Conservation (phyloP, 2,888 invertebrate genomes). For the Pandemis corylana region DNA sequence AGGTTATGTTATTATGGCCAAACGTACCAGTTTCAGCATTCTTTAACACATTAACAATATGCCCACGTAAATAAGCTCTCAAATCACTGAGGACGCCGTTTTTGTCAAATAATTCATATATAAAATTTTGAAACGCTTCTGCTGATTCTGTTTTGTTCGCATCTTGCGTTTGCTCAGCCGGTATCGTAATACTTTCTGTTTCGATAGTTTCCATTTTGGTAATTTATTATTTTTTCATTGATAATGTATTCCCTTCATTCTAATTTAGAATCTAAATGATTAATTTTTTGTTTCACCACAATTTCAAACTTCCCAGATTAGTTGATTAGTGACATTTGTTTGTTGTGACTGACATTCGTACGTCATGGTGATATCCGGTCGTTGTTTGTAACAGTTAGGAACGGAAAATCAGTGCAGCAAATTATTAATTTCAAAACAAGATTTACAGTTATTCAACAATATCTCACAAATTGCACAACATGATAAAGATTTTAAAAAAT, state of each 20-base stretch:
- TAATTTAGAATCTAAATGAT: slow-evolving; percentile 46
- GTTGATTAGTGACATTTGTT: slow-evolving; percentile 54
- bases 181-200: slow-evolving; percentile 42
- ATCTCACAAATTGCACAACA: background rate
- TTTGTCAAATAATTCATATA: slow-evolving; percentile 85
- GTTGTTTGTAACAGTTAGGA: background rate
- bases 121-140: slow-evolving; percentile 84
- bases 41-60: slow-evolving; percentile 84
- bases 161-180: slow-evolving; percentile 46
- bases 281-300: slow-evolving; percentile 56
- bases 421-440: background rate
- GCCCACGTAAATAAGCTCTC: slow-evolving; percentile 84
- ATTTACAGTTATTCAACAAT: background rate
- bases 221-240: slow-evolving; percentile 43
- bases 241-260: slow-evolving; percentile 46
- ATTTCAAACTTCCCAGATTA: slow-evolving; percentile 76
- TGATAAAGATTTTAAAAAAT: background rate
- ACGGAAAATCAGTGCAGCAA: slow-evolving; percentile 1
- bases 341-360: slow-evolving; percentile 53
- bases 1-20: background rate
- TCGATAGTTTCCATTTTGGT: slow-evolving; percentile 59
- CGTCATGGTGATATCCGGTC: slow-evolving; percentile 46
- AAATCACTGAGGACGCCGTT: slow-evolving; percentile 85
- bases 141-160: slow-evolving; percentile 57
- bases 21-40: slow-evolving; percentile 72